A percentile compares a stretch with the other conserved stretches of the same genome.
Evolutionary conservation across 2,797 vertebrate species (phyloP).

Genomic region (Helarctos malayanus): DNA sequence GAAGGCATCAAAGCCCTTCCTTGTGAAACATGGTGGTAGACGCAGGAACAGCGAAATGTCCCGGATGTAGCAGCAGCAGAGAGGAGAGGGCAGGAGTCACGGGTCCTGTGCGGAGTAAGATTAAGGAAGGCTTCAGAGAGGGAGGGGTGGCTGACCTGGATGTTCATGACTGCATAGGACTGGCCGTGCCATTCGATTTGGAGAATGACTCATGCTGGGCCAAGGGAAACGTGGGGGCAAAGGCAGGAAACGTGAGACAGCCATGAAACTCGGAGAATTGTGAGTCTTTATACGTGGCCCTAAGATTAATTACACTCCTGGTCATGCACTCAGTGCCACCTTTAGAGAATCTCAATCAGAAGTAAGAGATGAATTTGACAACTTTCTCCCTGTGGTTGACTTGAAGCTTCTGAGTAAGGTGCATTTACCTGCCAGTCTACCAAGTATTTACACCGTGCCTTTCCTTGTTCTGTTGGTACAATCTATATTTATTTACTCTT

Average conservation of each 20-base stretch:
- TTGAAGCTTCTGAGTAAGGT: not conserved
- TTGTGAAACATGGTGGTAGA: not conserved
- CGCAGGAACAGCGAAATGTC: not conserved
- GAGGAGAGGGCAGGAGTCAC: not conserved
- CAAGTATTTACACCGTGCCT: not conserved
- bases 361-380: slow-evolving; percentile 23
- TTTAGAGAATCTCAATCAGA: not conserved
- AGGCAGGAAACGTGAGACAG: not conserved
- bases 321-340: not conserved
- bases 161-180: not conserved
- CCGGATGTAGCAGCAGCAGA: not conserved
- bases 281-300: not conserved
- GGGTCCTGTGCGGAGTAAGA: not conserved
- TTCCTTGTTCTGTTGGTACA: not conserved
- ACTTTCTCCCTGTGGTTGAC: not conserved
- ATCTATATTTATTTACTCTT: slow-evolving; percentile 31
- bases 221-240: not conserved
- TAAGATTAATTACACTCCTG: not conserved
- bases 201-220: not conserved
- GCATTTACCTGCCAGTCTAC: not conserved
- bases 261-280: not conserved
- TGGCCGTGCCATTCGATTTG: not conserved
- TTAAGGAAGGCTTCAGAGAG: not conserved
- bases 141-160: not conserved
- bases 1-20: not conserved